These are phyloP conservation scores for Alouatta palliata DNA, from an alignment of 2,113 vertebrate species.

Conservation along the genomic window DNA sequence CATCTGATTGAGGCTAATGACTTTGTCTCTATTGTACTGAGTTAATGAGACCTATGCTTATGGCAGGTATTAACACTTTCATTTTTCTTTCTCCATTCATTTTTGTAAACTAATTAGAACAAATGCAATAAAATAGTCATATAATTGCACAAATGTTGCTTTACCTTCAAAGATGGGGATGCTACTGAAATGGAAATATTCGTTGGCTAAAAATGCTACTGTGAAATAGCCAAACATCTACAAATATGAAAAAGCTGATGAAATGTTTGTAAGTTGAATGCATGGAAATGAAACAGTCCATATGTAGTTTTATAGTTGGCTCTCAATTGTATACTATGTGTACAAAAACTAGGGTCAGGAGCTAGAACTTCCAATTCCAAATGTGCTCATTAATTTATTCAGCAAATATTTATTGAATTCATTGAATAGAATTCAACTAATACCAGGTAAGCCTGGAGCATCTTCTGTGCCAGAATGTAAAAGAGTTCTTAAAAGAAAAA, in stretches of 20 bases:
- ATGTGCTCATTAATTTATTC: background rate
- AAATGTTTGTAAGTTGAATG: background rate
- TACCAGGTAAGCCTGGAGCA: no score
- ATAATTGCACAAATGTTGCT: slow-evolving; percentile 46
- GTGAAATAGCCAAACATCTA: background rate
- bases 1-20: slow-evolving; percentile 72
- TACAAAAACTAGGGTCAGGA: background rate
- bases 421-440: no score
- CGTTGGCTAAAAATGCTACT: background rate
- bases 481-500: no score
- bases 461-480: no score
- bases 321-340: background rate
- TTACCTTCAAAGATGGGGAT: background rate
- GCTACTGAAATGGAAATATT: background rate
- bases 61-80: background rate
- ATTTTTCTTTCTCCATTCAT: slow-evolving; percentile 36
- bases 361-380: background rate
- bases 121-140: slow-evolving; percentile 50
- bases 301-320: background rate
- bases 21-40: slow-evolving; percentile 57
- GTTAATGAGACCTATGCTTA: slow-evolving; percentile 65
- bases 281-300: background rate
- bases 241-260: background rate
- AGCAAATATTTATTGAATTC: background rate
- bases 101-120: slow-evolving; percentile 28